Percentiles rank a stretch among this genome's conserved stretches.
Conservation (phyloP, 2,888 invertebrate genomes). For the Andrena praecox region DNA sequence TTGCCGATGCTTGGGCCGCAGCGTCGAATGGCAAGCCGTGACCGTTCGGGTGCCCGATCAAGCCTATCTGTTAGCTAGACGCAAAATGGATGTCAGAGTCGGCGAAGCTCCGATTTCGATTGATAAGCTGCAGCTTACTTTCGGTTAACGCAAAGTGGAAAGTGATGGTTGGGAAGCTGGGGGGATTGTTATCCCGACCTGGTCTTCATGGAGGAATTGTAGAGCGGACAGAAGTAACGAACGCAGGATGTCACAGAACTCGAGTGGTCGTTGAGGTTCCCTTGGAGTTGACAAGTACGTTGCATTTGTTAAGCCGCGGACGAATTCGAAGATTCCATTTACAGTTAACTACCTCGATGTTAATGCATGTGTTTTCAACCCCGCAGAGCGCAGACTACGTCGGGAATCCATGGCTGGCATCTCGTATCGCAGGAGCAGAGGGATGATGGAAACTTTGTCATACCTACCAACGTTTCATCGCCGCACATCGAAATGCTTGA, state of each 20-base stretch:
- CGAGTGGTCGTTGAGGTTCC: no score
- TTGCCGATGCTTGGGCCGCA: background rate
- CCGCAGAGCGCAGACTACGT: constrained; percentile 56
- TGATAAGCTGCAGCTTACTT: background rate
- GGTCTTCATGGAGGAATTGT: no score
- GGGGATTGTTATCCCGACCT: background rate
- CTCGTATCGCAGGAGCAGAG: constrained; percentile 9
- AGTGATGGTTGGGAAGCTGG: background rate
- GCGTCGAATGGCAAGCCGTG: background rate
- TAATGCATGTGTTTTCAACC: constrained; percentile 53
- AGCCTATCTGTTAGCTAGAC: background rate
- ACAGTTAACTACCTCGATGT: constrained; percentile 14
- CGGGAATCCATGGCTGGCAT: constrained; percentile 49
- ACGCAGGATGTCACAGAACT: background rate
- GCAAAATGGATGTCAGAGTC: constrained; percentile 3
- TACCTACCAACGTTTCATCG: constrained; percentile 9
- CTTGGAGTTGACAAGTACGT: background rate
- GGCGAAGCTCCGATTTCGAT: background rate
- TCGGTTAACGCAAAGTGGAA: background rate
- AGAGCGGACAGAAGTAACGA: no score
- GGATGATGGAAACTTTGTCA: constrained; percentile 39
- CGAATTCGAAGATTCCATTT: background rate
- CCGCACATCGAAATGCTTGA: background rate
- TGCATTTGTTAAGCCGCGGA: background rate
- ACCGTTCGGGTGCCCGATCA: background rate